Percentiles rank a stretch among this genome's conserved stretches.
These are phyloP conservation scores for Drosophila mulleri DNA, from an alignment of 2,888 invertebrate genomes.

Conservation along the genomic window DNA sequence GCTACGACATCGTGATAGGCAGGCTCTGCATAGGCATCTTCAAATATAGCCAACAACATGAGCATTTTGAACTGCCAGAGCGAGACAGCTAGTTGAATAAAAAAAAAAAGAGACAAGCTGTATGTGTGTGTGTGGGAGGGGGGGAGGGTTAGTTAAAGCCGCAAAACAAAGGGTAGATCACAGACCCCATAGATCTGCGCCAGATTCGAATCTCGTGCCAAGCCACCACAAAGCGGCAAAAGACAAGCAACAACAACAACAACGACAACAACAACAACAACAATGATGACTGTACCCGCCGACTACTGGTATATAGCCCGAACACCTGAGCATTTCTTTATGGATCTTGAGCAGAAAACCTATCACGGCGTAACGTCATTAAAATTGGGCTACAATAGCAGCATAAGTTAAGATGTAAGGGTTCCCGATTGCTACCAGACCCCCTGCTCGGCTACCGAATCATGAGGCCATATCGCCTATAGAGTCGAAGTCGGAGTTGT, in stretches of 20 bases:
- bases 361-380: constrained; percentile 81
- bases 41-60: constrained; percentile 48
- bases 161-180: constrained; percentile 72
- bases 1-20: constrained; percentile 80
- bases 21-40: constrained; percentile 72
- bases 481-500: constrained; percentile 27
- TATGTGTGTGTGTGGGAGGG: constrained; percentile 7
- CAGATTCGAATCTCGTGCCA: constrained; percentile 71
- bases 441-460: constrained; percentile 39
- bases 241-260: constrained; percentile 22
- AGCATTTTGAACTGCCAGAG: constrained; percentile 46
- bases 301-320: constrained; percentile 24
- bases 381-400: constrained; percentile 74
- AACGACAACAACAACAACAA: constrained; percentile 19
- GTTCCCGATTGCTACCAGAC: constrained; percentile 43
- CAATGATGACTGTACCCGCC: constrained; percentile 51
- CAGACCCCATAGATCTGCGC: constrained; percentile 56
- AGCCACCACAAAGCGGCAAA: constrained; percentile 60
- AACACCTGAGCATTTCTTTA: constrained; percentile 80
- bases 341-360: constrained; percentile 80
- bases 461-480: constrained; percentile 65
- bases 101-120: constrained; percentile 22
- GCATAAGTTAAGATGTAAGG: constrained; percentile 55
- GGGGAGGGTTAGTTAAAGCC: constrained; percentile 46
- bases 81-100: constrained; percentile 23